Evolutionary conservation across 2,113 vertebrate species (phyloP).

Genomic region (Cololabis saira): DNA sequence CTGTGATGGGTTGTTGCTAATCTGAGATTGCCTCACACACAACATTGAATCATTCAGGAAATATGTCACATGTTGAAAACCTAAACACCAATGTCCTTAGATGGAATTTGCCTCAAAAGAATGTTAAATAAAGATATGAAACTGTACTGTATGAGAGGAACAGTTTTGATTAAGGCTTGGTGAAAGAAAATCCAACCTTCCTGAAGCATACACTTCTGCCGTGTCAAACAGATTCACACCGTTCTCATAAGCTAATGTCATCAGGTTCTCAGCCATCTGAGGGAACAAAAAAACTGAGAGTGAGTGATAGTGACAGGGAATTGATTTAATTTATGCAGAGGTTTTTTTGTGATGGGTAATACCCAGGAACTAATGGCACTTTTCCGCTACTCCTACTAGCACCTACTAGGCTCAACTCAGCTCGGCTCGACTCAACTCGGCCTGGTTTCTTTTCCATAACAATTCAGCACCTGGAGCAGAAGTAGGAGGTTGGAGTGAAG

Average conservation of each 20-base stretch:
- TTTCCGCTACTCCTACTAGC: no score
- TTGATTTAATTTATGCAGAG: constrained; percentile 15
- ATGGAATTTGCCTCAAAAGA: neutral
- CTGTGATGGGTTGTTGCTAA: constrained; percentile 1
- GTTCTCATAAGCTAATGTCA: constrained; percentile 96
- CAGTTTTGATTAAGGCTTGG: constrained; percentile 16
- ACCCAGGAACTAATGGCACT: no score
- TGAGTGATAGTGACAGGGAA: constrained; percentile 27
- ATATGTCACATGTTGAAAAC: neutral
- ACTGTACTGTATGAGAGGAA: neutral
- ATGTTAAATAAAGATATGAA: neutral
- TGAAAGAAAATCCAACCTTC: constrained; percentile 85
- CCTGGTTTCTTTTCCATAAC: no score
- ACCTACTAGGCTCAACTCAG: no score
- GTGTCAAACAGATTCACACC: constrained; percentile 98
- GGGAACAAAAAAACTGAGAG: constrained; percentile 51
- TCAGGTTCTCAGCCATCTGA: constrained; percentile 95
- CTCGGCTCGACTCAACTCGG: no score
- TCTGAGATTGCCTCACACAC: neutral
- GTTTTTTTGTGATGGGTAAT: no score
- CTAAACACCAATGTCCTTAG: neutral
- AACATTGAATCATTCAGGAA: constrained; percentile 3
- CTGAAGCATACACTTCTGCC: constrained; percentile 95
- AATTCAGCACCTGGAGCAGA: no score
- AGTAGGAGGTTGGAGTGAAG: no score